Base-by-base conservation (phyloP, 2,888 invertebrate species). In the Augiades crinisus region DNA sequence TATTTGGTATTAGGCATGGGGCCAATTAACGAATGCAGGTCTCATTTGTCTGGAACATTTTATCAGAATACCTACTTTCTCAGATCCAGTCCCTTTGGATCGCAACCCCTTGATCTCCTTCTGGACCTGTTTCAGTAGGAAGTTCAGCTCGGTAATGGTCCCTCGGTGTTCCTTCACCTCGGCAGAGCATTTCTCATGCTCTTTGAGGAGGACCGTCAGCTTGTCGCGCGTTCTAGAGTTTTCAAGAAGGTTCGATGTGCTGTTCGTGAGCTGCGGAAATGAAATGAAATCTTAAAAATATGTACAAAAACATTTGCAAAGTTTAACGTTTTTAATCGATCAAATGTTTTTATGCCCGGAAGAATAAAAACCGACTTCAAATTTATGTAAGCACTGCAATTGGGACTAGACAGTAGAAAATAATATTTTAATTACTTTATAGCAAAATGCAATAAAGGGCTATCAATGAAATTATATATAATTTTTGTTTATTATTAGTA, bases 41-140 rank as follows among this genome's bases (percentile, higher is more conserved):
- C n/a, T n/a, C n/a, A n/a, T n/a, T n/a, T 12, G 5, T 31, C 2
- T 31, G 5, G 14, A 12, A 2, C n/a, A 4, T 16, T 16, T n/a
- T 10, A 2, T n/a, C 6, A 24, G 21, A 37, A 16, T 8, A 36
- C 52, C 54, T 56, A 84, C 86, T 70, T 78, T 74, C 21, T 56
- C 56, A 37, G 49, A 50, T 4, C 49, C 49, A 17, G 49, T 74
- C 7, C 85, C 85, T 55, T 83, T 86, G 0, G 76, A 71, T 49
- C 77, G 78, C 30, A 90, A 57, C 0, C 71, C 70, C 46, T 87
- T 86, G 40, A 85, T 88, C 57, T 90, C 90, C 64, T 81, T 88
- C 65, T 90, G 86, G 0, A 92, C 91, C 68, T 92, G 91, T 46
- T 81, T 78, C 27, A 91, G 77, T 17, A 92, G 80, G 58, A 91